Conservation (phyloP, 2,888 invertebrate species). For the Folsomia candida region DNA sequence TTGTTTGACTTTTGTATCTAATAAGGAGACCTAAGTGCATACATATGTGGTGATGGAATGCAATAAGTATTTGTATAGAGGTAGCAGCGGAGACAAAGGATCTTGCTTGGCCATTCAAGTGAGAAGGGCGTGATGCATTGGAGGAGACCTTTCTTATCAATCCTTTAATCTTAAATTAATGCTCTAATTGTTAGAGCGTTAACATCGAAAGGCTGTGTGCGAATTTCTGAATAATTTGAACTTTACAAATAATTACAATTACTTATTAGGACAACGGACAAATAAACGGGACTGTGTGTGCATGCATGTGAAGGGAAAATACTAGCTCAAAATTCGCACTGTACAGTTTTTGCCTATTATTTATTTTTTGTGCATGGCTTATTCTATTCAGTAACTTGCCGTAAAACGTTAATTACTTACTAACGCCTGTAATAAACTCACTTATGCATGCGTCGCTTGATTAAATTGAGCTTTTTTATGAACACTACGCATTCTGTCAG, state of each 20-base stretch:
- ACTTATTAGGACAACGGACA: not conserved
- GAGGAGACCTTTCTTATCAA: not conserved
- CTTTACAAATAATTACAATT: not conserved
- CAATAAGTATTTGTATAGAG: no score
- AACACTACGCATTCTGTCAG: not conserved
- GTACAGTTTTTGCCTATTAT: not conserved
- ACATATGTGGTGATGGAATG: no score
- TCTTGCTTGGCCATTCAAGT: not conserved
- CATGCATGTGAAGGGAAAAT: not conserved
- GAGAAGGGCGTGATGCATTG: not conserved
- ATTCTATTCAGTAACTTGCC: not conserved
- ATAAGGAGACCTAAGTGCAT: no score
- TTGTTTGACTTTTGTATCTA: no score
- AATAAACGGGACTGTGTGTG: not conserved
- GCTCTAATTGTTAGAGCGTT: not conserved
- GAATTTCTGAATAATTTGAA: not conserved
- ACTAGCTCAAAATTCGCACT: not conserved
- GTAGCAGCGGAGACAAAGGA: no score
- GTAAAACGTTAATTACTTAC: slow-evolving; percentile 6
- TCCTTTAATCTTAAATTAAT: not conserved
- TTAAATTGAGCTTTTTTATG: not conserved
- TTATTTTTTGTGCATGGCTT: not conserved
- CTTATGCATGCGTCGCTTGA: not conserved
- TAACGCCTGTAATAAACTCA: not conserved
- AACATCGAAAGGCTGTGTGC: not conserved